phyloP scores from a whole-genome alignment of 1,140 invertebrate species.

The Papilio polytes region DNA sequence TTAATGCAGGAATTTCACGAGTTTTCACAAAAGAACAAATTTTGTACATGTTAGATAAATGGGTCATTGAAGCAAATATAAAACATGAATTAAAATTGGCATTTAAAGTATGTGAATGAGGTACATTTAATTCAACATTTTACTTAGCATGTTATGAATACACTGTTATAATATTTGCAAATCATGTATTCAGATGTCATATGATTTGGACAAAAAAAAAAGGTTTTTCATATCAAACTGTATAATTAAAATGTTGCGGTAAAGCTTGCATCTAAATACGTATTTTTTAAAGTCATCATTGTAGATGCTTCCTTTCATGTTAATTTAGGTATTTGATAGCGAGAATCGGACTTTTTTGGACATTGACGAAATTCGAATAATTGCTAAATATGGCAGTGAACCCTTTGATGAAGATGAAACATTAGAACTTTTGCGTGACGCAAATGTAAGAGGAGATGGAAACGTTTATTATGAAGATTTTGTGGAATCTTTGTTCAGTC shows the following conservation, averaged over 20 bases:
- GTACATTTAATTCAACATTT: conserved; percentile 12
- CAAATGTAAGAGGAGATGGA: conserved; percentile 73
- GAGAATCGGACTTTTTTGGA: conserved; percentile 72
- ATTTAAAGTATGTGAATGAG: conserved; percentile 58
- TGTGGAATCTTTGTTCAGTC: conserved; percentile 68
- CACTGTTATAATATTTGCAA: no score
- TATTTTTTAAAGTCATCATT: no score
- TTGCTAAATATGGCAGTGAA: conserved; percentile 63
- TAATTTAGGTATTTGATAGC: conserved; percentile 70
- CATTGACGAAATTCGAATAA: conserved; percentile 66
- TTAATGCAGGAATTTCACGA: conserved; percentile 61
- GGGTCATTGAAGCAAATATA: conserved; percentile 59
- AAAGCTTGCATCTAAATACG: no score
- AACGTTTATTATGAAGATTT: conserved; percentile 74
- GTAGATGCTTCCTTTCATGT: neutral
- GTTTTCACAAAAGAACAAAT: conserved; percentile 69
- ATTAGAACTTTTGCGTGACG: conserved; percentile 70
- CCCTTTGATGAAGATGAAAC: conserved; percentile 61
- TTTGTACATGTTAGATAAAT: conserved; percentile 69
- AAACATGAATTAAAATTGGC: conserved; percentile 72
- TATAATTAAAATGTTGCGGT: no score
- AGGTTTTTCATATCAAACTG: no score
- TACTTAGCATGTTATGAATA: neutral
- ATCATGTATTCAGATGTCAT: no score
- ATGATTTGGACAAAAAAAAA: no score